A percentile compares a stretch with the other conserved stretches of the same genome.
Conservation (phyloP, 2,797 vertebrate species). For the Cichlasoma orientale region DNA sequence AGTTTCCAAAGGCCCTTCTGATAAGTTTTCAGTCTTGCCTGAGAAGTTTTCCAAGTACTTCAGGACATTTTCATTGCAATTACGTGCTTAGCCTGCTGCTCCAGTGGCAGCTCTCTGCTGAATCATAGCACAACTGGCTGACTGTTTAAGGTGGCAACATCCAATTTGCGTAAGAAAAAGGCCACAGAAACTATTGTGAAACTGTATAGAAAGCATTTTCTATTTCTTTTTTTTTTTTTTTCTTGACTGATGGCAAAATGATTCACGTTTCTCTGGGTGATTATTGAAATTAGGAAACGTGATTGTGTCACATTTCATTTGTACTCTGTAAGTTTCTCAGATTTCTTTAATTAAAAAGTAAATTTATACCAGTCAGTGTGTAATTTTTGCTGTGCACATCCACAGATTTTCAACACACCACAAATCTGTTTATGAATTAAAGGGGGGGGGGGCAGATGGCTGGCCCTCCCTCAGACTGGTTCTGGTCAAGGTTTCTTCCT, state of each 20-base stretch:
- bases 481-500: background rate
- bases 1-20: background rate
- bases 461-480: background rate
- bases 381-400: background rate
- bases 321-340: background rate
- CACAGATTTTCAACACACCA: background rate
- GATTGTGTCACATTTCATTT: background rate
- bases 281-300: background rate
- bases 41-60: conserved; percentile 22
- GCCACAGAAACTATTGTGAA: conserved; percentile 18
- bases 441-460: background rate
- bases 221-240: background rate
- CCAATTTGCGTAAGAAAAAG: conserved; percentile 15
- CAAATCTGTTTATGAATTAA: background rate
- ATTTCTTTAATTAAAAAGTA: background rate
- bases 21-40: background rate
- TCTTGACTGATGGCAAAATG: background rate
- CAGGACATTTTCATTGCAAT: background rate
- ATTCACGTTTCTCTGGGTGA: background rate
- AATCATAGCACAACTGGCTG: background rate
- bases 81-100: background rate
- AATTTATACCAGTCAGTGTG: background rate
- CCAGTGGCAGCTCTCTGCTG: background rate
- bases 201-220: background rate
- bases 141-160: conserved; percentile 5